phyloP scores from a whole-genome alignment of 2,797 vertebrate genomes.

The Caiman crocodilus region DNA sequence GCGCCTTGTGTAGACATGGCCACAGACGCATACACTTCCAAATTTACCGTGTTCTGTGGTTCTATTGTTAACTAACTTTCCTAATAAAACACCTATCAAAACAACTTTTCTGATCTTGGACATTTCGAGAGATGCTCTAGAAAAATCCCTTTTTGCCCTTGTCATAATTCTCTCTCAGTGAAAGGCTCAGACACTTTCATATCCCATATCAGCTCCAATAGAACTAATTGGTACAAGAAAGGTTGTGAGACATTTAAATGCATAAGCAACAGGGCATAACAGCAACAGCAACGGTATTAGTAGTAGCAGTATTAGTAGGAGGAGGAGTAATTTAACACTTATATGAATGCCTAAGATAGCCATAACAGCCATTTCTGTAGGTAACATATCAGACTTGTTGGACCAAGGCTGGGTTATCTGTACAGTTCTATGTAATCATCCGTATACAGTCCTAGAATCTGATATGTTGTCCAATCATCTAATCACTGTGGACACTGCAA shows the following conservation, averaged over 20 bases:
- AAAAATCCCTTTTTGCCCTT: not conserved
- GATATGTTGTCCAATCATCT: not conserved
- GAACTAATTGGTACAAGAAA: not conserved
- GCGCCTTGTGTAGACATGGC: too few species aligned
- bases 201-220: not conserved
- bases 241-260: not conserved
- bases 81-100: not conserved
- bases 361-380: conserved; percentile 5
- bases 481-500: not conserved
- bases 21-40: too few species aligned
- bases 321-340: not conserved
- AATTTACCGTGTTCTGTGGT: too few species aligned
- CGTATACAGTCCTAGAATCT: not conserved
- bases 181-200: not conserved
- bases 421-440: not conserved
- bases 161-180: not conserved
- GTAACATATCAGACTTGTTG: not conserved
- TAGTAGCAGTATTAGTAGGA: too few species aligned
- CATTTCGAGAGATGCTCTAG: not conserved
- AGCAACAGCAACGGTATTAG: not conserved
- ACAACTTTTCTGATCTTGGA: not conserved
- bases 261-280: not conserved
- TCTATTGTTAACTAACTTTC: not conserved
- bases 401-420: not conserved
- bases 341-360: not conserved